Percentiles rank a stretch among this genome's conserved stretches.
phyloP scores from a whole-genome alignment of 2,797 vertebrate species.

The Thaleichthys pacificus region DNA sequence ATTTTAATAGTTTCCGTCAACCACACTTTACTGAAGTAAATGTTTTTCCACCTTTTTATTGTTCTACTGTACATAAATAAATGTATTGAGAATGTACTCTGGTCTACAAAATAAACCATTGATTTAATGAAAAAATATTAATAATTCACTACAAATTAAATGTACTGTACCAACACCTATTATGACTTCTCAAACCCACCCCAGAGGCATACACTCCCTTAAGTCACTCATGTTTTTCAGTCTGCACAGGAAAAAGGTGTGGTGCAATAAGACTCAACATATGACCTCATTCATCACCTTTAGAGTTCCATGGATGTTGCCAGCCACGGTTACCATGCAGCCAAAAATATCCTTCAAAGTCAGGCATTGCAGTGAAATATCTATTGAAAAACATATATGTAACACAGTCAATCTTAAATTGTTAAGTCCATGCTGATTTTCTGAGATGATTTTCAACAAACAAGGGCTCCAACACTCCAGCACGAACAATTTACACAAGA shows the following conservation, averaged over 20 bases:
- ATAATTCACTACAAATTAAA: neutral
- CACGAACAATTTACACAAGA: neutral
- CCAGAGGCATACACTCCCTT: neutral
- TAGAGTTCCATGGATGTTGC: slow-evolving; percentile 24
- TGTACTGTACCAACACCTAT: slow-evolving; percentile 1
- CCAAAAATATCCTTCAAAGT: neutral
- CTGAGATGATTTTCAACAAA: neutral
- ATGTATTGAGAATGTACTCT: neutral
- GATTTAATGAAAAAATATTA: neutral
- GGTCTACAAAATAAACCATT: neutral
- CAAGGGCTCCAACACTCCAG: neutral
- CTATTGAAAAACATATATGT: neutral
- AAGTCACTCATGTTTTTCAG: slow-evolving; percentile 10
- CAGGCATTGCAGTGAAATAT: neutral
- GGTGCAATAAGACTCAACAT: slow-evolving; percentile 50
- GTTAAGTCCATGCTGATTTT: neutral
- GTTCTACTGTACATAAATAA: too few species aligned
- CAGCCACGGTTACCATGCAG: neutral
- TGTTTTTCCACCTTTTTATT: neutral
- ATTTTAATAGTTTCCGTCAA: neutral
- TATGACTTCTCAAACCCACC: neutral
- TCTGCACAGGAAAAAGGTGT: slow-evolving; percentile 59
- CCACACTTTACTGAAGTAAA: neutral
- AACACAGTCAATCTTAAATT: neutral
- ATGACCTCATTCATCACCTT: slow-evolving; percentile 50